Percentiles rank a stretch among this genome's conserved stretches.
Evolutionary conservation across 2,888 invertebrate genomes (phyloP).

Genomic region (Orthosia incerta): DNA sequence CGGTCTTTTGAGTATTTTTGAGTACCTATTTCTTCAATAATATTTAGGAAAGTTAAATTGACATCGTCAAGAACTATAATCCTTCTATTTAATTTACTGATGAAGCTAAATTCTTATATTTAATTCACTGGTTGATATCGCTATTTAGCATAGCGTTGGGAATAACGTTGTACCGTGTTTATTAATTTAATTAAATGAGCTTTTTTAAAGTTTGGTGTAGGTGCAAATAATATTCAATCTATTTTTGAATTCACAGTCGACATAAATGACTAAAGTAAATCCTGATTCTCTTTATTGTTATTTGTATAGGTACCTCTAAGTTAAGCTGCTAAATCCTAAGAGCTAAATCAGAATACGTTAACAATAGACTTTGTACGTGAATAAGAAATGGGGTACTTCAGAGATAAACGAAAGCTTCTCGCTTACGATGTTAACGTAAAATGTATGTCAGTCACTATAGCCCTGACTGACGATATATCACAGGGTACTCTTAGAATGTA

Average conservation of each 20-base stretch:
- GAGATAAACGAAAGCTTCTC: slow-evolving; percentile 51
- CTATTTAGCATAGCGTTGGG: too few relatives aligned
- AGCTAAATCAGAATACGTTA: slow-evolving; percentile 38
- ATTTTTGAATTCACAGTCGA: not conserved
- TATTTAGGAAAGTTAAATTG: too few relatives aligned
- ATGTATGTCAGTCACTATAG: slow-evolving; percentile 31
- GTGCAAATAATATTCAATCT: too few relatives aligned
- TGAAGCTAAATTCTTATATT: too few relatives aligned
- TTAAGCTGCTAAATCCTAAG: slow-evolving; percentile 1
- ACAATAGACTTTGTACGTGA: slow-evolving; percentile 49
- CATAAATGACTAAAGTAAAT: not conserved
- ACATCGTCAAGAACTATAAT: not conserved
- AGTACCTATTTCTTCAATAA: too few relatives aligned
- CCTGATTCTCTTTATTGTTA: not conserved
- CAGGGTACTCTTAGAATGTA: not conserved
- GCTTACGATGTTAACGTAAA: slow-evolving; percentile 41
- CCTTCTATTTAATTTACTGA: not conserved
- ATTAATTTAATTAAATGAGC: too few relatives aligned
- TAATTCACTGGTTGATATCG: too few relatives aligned
- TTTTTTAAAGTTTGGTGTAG: too few relatives aligned
- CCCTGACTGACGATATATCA: slow-evolving; percentile 38
- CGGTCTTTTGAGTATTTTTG: too few relatives aligned
- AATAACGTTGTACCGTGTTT: too few relatives aligned
- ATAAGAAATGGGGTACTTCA: slow-evolving; percentile 53
- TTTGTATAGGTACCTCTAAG: not conserved